Percentiles rank a stretch among this genome's conserved stretches.
These are phyloP conservation scores for Paralichthys olivaceus DNA, from an alignment of 2,113 vertebrate genomes.

Conservation along the genomic window DNA sequence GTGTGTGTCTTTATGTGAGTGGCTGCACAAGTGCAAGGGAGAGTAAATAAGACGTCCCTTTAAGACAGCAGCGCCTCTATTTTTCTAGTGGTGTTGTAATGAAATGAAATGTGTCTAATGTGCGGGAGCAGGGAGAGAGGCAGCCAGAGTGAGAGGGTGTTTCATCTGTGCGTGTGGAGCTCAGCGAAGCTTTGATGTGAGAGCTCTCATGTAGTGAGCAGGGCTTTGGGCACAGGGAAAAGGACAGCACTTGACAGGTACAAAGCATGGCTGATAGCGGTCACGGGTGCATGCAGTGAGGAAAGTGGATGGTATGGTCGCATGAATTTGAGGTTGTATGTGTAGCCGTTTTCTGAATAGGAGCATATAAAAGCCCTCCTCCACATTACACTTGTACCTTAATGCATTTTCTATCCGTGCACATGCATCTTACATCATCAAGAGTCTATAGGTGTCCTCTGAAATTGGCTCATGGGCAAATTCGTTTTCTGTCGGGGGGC, in stretches of 20 bases:
- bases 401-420: constrained; percentile 29
- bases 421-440: constrained; percentile 16
- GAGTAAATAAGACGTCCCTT: constrained; percentile 78
- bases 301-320: constrained; percentile 60
- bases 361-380: constrained; percentile 40
- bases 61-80: constrained; percentile 76
- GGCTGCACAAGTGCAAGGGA: constrained; percentile 36
- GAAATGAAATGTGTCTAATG: constrained; percentile 84
- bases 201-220: constrained; percentile 77
- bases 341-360: constrained; percentile 38
- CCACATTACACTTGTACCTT: constrained; percentile 23
- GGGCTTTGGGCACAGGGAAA: constrained; percentile 78
- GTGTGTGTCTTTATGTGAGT: constrained; percentile 6
- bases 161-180: constrained; percentile 82
- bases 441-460: constrained; percentile 25
- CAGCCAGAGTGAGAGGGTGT: constrained; percentile 75
- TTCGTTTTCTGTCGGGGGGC: constrained; percentile 43
- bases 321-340: constrained; percentile 63
- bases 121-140: constrained; percentile 70
- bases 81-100: constrained; percentile 73
- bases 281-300: constrained; percentile 72
- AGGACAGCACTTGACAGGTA: constrained; percentile 85
- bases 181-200: constrained; percentile 83
- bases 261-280: constrained; percentile 81
- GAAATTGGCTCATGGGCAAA: constrained; percentile 40